Base-by-base conservation (phyloP, 2,888 invertebrate species). In the Heteropelma amictum region DNA sequence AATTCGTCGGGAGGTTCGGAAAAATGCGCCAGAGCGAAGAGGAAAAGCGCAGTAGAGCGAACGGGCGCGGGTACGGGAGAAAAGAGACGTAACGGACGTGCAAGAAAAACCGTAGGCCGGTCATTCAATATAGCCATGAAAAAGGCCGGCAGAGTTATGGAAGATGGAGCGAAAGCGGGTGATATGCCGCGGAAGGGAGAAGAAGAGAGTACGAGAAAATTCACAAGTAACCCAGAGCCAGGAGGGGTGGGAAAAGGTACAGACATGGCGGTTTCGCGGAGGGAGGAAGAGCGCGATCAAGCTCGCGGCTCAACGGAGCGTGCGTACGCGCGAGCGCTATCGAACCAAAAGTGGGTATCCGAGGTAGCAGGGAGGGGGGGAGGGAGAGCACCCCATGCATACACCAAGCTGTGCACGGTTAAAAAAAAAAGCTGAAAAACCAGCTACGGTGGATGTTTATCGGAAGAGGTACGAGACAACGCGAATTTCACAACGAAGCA, bases 1-100 rank as follows among this genome's bases (percentile, higher is more conserved):
- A 83, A 83, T 81, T 79, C 76, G 67, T 58, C 63, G 72, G 6
- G 28, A 26, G 28, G 19, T 51, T 54, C n/a, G 35, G 49, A n/a
- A 73, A 65, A 60, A 61, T 54, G 58, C 51, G 56, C 38, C 45
- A 49, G 38, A 49, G 42, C 21, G n/a, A n/a, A n/a, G 63, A 56
- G 51, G 19, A 21, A 38, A 33, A 72, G 65, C 6, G 42, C 33
- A 64, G 67, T 54, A 74, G 68, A 67, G 73, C 56, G 35, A 19
- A 35, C 7, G 51, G 6, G 28, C 7, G 49, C 30, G 49, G 42
- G 56, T 35, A 8, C 10, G 58, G 60, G 61, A 76, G 61, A 70
- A 19, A 65, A 19, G 10, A 42, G n/a, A 47, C 1, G 23, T 1
- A n/a, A 47, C 19, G 12, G 14, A 28, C n/a, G 26, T 26, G 26